These are phyloP conservation scores for Hypena proboscidalis DNA, from an alignment of 2,888 invertebrate genomes.

Conservation along the genomic window DNA sequence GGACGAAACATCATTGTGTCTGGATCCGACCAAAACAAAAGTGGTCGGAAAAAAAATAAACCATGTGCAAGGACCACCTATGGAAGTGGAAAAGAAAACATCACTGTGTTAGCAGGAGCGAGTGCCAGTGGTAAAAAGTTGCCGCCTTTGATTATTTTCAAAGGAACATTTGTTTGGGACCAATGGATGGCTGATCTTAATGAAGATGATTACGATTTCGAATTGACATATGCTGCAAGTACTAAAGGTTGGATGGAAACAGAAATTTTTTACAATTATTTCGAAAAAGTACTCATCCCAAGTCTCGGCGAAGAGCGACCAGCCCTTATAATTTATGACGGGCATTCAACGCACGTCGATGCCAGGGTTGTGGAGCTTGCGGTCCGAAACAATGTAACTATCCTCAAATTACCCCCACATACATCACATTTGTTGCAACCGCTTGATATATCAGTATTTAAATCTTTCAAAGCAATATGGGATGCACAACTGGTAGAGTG, in stretches of 20 bases:
- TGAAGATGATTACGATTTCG: conserved; percentile 33
- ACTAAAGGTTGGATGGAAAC: conserved; percentile 52
- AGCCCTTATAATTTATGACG: not conserved
- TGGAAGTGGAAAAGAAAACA: conserved; percentile 23
- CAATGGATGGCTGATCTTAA: conserved; percentile 35
- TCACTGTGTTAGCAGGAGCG: conserved; percentile 23
- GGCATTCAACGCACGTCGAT: conserved; percentile 5
- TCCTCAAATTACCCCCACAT: conserved; percentile 9
- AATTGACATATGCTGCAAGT: conserved; percentile 50
- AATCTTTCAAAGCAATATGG: conserved; percentile 1
- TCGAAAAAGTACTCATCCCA: conserved; percentile 46
- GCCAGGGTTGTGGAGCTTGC: conserved; percentile 3
- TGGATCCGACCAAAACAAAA: conserved; percentile 40
- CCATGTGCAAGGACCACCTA: conserved; percentile 26
- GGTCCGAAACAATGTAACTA: conserved; percentile 5
- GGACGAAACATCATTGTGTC: conserved; percentile 33
- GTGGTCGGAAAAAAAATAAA: conserved; percentile 29
- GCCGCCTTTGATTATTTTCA: conserved; percentile 21
- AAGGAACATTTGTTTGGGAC: conserved; percentile 39
- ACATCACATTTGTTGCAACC: conserved; percentile 10
- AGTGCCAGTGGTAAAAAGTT: conserved; percentile 31
- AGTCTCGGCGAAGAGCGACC: conserved; percentile 43
- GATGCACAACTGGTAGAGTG: conserved; percentile 1
- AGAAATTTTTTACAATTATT: conserved; percentile 49
- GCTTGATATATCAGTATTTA: conserved; percentile 3